Evolutionary conservation across 2,888 invertebrate genomes (phyloP).

Genomic region (Ophraella communa): DNA sequence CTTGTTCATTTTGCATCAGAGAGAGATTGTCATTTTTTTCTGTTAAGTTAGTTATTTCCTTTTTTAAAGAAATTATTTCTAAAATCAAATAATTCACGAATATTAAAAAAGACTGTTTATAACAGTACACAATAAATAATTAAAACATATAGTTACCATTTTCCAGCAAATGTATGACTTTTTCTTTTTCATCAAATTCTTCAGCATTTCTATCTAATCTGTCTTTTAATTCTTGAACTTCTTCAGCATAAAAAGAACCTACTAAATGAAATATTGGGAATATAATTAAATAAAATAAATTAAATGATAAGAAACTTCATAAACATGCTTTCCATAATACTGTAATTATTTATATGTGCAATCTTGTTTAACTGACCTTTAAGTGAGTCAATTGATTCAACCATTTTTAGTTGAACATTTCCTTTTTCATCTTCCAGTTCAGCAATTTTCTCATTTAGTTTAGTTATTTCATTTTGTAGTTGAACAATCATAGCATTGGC

Average conservation of each 20-base stretch:
- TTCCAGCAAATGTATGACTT: conserved; percentile 49
- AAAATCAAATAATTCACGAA: too few relatives aligned
- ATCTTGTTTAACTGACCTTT: conserved; percentile 36
- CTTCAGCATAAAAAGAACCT: conserved; percentile 48
- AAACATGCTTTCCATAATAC: too few relatives aligned
- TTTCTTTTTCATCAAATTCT: conserved; percentile 47
- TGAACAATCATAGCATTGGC: conserved; percentile 71
- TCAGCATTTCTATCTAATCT: conserved; percentile 43
- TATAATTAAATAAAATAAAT: too few relatives aligned
- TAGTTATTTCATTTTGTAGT: conserved; percentile 68
- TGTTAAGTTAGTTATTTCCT: conserved; percentile 68
- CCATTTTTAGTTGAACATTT: conserved; percentile 83
- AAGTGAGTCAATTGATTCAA: conserved; percentile 65
- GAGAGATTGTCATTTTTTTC: conserved; percentile 68
- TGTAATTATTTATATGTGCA: neutral
- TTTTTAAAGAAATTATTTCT: conserved; percentile 67
- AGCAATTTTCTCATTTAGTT: conserved; percentile 76
- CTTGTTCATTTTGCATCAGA: conserved; percentile 71
- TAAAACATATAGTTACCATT: conserved; percentile 44
- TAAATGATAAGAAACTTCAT: too few relatives aligned
- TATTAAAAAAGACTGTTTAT: too few relatives aligned
- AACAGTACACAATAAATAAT: too few relatives aligned
- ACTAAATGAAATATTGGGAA: conserved; percentile 30
- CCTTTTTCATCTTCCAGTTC: conserved; percentile 87
- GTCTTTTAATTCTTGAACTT: conserved; percentile 48